Conservation (phyloP, 2,888 invertebrate genomes). For the Vesta saturnalis region DNA sequence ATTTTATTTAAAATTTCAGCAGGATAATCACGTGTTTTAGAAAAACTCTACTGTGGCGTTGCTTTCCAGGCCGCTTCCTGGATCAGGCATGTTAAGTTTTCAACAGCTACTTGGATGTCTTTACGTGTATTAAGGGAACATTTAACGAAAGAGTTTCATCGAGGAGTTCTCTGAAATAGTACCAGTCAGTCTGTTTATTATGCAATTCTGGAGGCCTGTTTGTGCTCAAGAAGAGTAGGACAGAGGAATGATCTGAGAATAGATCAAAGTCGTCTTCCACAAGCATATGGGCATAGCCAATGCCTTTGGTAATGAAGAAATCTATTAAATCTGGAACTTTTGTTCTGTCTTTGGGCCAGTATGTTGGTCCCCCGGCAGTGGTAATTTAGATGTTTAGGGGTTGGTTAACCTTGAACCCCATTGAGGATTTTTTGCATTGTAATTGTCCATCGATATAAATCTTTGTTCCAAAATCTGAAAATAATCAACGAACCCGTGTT, state of each 20-base stretch:
- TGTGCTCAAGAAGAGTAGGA: background rate
- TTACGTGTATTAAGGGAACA: slow-evolving; percentile 35
- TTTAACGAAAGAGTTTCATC: slow-evolving; percentile 2
- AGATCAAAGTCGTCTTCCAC: slow-evolving; percentile 2
- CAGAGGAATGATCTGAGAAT: background rate
- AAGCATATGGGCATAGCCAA: slow-evolving; percentile 7
- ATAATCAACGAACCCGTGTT: slow-evolving; percentile 3
- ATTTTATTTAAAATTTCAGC: too few relatives aligned
- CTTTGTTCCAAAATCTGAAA: background rate
- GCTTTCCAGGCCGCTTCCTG: slow-evolving; percentile 8
- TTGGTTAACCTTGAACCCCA: slow-evolving; percentile 5
- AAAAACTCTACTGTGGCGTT: background rate
- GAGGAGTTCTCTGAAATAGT: slow-evolving; percentile 5
- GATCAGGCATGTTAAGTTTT: background rate
- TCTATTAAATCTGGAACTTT: slow-evolving; percentile 13
- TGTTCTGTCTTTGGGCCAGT: background rate
- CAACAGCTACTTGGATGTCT: slow-evolving; percentile 32
- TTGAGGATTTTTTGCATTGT: slow-evolving; percentile 8
- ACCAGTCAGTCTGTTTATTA: slow-evolving; percentile 10
- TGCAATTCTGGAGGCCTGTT: slow-evolving; percentile 8
- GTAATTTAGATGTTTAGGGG: slow-evolving; percentile 5
- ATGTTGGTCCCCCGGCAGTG: background rate
- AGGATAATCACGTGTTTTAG: slow-evolving; percentile 2
- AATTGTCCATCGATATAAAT: background rate
- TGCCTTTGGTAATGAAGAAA: slow-evolving; percentile 8